Evolutionary conservation across 2,888 invertebrate species (phyloP).

Genomic region (Drosophila pseudotalamancana): DNA sequence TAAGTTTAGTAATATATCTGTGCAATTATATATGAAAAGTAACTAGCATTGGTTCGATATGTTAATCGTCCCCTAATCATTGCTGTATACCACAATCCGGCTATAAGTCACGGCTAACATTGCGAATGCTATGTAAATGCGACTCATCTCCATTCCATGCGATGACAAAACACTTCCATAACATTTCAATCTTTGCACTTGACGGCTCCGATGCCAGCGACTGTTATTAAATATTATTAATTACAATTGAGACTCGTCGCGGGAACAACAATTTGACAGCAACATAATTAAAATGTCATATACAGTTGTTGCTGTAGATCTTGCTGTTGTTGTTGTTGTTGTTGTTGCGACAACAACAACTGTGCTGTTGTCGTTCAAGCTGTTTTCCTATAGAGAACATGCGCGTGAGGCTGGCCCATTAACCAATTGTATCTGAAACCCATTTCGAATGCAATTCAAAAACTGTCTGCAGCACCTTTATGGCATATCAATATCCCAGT

Average conservation of each 20-base stretch:
- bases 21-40: not conserved
- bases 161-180: slow-evolving; percentile 73
- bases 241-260: slow-evolving; percentile 64
- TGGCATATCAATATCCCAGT: slow-evolving; percentile 38
- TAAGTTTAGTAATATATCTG: not conserved
- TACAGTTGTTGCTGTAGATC: slow-evolving; percentile 36
- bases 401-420: slow-evolving; percentile 65
- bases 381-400: slow-evolving; percentile 20
- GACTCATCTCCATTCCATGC: slow-evolving; percentile 50
- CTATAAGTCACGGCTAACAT: slow-evolving; percentile 46
- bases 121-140: slow-evolving; percentile 35
- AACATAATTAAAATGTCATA: slow-evolving; percentile 79
- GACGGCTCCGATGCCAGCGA: slow-evolving; percentile 61
- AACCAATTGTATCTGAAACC: slow-evolving; percentile 48
- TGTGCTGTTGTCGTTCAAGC: slow-evolving; percentile 2
- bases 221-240: slow-evolving; percentile 77
- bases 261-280: slow-evolving; percentile 66
- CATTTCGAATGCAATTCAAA: slow-evolving; percentile 28
- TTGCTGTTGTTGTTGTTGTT: slow-evolving; percentile 4
- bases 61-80: slow-evolving; percentile 17
- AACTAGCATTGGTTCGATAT: slow-evolving; percentile 7
- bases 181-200: slow-evolving; percentile 65
- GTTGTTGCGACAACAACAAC: no score
- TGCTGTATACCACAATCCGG: slow-evolving; percentile 7
- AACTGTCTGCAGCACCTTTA: slow-evolving; percentile 27